These are phyloP conservation scores for Sciurus carolinensis DNA, from an alignment of 2,797 vertebrate genomes.

Conservation along the genomic window DNA sequence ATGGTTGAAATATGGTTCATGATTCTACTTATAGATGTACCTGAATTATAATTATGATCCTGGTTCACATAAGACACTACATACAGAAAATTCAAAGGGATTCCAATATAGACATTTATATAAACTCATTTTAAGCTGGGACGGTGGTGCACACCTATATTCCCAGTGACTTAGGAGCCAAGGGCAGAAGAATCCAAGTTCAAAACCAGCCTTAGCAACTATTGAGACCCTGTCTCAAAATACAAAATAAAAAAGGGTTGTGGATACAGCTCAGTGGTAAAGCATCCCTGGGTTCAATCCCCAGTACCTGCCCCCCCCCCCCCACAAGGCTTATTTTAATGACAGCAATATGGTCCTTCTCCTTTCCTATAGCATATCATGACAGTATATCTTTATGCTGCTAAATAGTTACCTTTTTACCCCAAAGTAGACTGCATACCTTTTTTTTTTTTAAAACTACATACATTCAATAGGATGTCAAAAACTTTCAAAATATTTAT, in stretches of 20 bases:
- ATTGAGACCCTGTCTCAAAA: too few species aligned
- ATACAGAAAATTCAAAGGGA: background rate
- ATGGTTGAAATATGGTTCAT: background rate
- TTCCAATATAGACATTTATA: slow-evolving; percentile 8
- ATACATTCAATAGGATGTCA: background rate
- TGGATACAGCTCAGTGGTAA: too few species aligned
- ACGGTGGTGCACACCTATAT: too few species aligned
- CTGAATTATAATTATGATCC: background rate
- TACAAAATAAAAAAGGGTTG: too few species aligned
- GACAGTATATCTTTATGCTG: background rate
- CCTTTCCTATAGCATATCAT: background rate
- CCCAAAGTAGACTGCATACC: background rate
- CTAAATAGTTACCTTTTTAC: background rate
- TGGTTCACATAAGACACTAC: background rate
- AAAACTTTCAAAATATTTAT: background rate
- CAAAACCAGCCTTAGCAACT: too few species aligned
- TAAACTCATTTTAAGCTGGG: background rate
- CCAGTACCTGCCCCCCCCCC: too few species aligned
- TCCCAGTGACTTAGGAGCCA: too few species aligned
- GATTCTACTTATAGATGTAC: background rate
- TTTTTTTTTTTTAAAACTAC: background rate
- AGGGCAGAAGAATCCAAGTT: too few species aligned
- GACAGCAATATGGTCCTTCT: background rate
- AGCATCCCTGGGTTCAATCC: too few species aligned
- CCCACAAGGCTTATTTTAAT: background rate